Base-by-base conservation (phyloP, 2,888 invertebrate genomes). In the Temnothorax rugatulus region DNA sequence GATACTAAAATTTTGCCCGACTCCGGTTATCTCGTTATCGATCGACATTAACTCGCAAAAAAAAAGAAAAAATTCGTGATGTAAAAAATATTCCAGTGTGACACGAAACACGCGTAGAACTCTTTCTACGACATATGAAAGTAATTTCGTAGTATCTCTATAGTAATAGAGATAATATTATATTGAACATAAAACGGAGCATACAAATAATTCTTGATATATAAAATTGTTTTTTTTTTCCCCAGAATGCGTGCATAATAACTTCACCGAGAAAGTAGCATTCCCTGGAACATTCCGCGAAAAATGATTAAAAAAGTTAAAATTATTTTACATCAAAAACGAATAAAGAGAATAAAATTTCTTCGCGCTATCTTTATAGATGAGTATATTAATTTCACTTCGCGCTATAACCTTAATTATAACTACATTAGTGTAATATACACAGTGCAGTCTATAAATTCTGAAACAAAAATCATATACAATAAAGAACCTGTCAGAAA, bases 1-100 rank as follows among this genome's bases (percentile, higher is more conserved):
- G n/a, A 68, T 44, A 68, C 41, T 77, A 54, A 66, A 77, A 77
- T 68, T 77, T 66, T 54, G 2, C 18, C 11, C 63, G 34, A 9
- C 34, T 61, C 41, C 18, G 29, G 3, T n/a, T n/a, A 50, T 52
- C 38, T 52, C 11, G 25, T 21, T 66, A n/a, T 77, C n/a, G 54
- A 68, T 77, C 44, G 29, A 68, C 29, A n/a, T 77, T 29, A 54
- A 64, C 61, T 21, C 64, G 25, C 4, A 41, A 66, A 77, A 41
- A 66, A n/a, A 41, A 11, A 1, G 0, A 66, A 66, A 54, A 66
- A 41, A 8, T 13, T 64, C 1, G 15, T n/a, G 29, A 41, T n/a
- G 15, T 77, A 54, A 66, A 66, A 66, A 66, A 25, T 41, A 25
- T 13, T 25, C 7, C 41, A 9, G 4, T 41, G 5, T 44, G 15